phyloP scores from a whole-genome alignment of 2,888 invertebrate species.

The Aphodius granarius region DNA sequence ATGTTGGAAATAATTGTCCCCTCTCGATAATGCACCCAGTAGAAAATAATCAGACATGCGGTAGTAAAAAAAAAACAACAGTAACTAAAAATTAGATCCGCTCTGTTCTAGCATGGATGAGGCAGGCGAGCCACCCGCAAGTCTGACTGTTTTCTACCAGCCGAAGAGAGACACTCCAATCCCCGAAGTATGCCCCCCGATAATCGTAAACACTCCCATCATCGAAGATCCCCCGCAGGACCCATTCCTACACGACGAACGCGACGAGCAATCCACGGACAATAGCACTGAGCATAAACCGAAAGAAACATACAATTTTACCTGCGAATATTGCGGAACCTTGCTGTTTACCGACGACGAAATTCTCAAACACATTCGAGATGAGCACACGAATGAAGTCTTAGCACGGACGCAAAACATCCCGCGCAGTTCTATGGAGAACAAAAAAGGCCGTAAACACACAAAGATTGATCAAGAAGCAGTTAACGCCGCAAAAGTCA shows the following conservation, averaged over 20 bases:
- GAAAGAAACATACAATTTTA: constrained; percentile 31
- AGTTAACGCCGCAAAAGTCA: constrained; percentile 49
- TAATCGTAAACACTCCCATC: not conserved
- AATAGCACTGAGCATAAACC: not conserved
- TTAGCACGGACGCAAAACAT: constrained; percentile 11
- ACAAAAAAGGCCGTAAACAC: constrained; percentile 38
- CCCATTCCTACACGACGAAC: not conserved
- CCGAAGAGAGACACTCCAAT: not conserved
- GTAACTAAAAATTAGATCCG: constrained; percentile 15
- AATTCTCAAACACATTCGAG: constrained; percentile 40
- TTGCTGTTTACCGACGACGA: constrained; percentile 41
- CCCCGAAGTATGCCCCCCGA: not conserved
- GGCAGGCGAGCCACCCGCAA: constrained; percentile 36
- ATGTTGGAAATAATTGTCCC: no score
- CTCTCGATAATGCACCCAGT: constrained; percentile 7
- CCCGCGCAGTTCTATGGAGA: constrained; percentile 19
- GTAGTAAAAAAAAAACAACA: not conserved
- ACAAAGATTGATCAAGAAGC: constrained; percentile 53
- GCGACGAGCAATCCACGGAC: constrained; percentile 18
- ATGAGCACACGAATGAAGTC: constrained; percentile 38
- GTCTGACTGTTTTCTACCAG: constrained; percentile 43
- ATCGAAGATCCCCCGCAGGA: not conserved
- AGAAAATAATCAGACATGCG: constrained; percentile 39
- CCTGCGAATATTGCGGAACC: constrained; percentile 44
- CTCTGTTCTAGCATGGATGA: constrained; percentile 40